Evolutionary conservation across 64 coral and sea anemone species (phyloP), one percentile per base, ranked within the genome.

Genomic region (Orbicella faveolata): DNA sequence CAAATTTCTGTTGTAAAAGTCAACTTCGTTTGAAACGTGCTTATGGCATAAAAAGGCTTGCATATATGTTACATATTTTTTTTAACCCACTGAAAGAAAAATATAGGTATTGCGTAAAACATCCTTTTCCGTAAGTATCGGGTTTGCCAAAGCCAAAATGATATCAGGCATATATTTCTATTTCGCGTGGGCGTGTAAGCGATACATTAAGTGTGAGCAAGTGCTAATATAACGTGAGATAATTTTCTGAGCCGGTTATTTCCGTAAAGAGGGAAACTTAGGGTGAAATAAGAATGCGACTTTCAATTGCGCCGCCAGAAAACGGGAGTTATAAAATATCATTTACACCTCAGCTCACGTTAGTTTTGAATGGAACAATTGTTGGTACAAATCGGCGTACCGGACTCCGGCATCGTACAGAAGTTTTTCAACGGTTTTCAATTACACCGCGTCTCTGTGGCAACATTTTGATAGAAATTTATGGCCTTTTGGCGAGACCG

Each of bases 401-500:
- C 30, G 30, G 30, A 30, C 30, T 30, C 30, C 30, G 3, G 18
- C 64, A 48, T 48, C 44, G 18, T 73, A 26, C 62, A 37, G 9
- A 52, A 85, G 52, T 72, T 48, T 33, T 72, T 85, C 36, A 54
- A 39, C 20, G 52, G n/a, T 37, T 53, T 16, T 30, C 16, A 44
- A 63, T 68, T 64, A 34, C 23, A 59, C 21, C 2, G 59, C 0
- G 9, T 54, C 51, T 21, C 13, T 6, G 34, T 80, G 53, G 19
- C 30, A 81, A 35, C 59, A 70, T 81, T 59, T 61, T 63, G 79
- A 81, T 63, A 63, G 59, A 37, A 64, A 64, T 62, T 61, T 8
- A 2, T 34, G 9, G 13, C 41, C 21, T 51, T 41, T 20, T 9
- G 9, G 18, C 4, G 9, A 54, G 23, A 23, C 1, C 30, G 30